Evolutionary conservation across 53 echinoderm and acorn worm species (phyloP).

Genomic region (Astropecten irregularis): DNA sequence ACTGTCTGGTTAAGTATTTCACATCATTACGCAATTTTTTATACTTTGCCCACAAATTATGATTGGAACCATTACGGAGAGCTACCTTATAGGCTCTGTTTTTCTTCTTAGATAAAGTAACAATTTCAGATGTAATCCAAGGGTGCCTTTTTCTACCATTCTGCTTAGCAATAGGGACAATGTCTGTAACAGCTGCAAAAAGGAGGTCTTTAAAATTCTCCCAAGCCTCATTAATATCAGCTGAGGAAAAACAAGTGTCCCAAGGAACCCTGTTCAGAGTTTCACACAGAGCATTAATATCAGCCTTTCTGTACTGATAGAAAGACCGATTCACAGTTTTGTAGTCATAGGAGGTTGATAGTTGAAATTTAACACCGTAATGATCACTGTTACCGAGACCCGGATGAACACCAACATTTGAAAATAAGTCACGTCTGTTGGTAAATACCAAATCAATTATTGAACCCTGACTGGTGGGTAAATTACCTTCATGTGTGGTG

Average conservation of each 20-base stretch:
- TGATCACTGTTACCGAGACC: conserved; percentile 18
- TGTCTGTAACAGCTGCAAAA: too few species aligned
- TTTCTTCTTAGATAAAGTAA: too few species aligned
- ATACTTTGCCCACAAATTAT: too few species aligned
- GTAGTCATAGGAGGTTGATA: background rate
- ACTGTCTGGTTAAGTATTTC: background rate
- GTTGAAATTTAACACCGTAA: conserved; percentile 11
- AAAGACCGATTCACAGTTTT: conserved; percentile 30
- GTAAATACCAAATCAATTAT: conserved; percentile 16
- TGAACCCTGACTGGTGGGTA: conserved; percentile 1
- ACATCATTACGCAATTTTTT: conserved; percentile 19
- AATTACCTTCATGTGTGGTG: conserved; percentile 27
- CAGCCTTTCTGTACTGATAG: too few species aligned
- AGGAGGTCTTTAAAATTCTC: too few species aligned
- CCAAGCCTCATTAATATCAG: conserved; percentile 9
- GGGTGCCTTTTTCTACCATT: too few species aligned
- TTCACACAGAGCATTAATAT: background rate
- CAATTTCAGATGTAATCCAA: too few species aligned
- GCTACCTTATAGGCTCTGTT: too few species aligned
- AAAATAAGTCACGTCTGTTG: conserved; percentile 5
- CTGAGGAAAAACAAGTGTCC: too few species aligned
- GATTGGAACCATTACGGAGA: too few species aligned
- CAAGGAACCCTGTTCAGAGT: conserved; percentile 17
- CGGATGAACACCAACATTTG: background rate
- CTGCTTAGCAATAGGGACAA: too few species aligned